Evolutionary conservation across 2,888 invertebrate species (phyloP).

Genomic region (Nymphalis urticae): DNA sequence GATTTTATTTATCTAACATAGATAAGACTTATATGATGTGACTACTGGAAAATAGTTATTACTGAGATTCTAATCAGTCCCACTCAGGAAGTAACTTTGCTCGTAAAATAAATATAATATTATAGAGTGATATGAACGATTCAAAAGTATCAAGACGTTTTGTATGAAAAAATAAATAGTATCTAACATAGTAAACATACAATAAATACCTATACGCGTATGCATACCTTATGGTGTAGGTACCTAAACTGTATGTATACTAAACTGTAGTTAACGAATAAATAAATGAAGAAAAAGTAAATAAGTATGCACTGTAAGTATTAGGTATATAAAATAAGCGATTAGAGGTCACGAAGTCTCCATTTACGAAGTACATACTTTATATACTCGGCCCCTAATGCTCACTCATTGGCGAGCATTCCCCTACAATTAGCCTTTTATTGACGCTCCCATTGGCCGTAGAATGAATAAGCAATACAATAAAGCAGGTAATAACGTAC

Average conservation of each 20-base stretch:
- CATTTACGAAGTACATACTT: conserved; percentile 43
- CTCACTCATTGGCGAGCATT: conserved; percentile 76
- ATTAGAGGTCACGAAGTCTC: conserved; percentile 29
- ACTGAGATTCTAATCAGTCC: too few relatives aligned
- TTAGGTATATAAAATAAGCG: not conserved
- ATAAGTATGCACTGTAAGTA: not conserved
- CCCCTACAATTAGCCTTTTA: conserved; percentile 76
- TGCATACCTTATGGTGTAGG: too few relatives aligned
- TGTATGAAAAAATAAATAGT: too few relatives aligned
- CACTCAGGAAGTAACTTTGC: too few relatives aligned
- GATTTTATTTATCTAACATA: too few relatives aligned
- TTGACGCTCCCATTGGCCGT: conserved; percentile 64
- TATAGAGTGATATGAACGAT: too few relatives aligned
- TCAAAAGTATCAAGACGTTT: too few relatives aligned
- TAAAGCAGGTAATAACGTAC: conserved; percentile 7
- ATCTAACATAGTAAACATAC: too few relatives aligned
- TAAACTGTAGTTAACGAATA: not conserved
- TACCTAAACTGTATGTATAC: not conserved
- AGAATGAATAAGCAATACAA: conserved; percentile 41
- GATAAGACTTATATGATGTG: too few relatives aligned
- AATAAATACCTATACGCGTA: too few relatives aligned
- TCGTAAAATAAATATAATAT: too few relatives aligned
- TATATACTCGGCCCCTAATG: conserved; percentile 72
- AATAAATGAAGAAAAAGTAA: not conserved
- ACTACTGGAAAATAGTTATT: too few relatives aligned